Conservation (phyloP, 2,888 invertebrate species). For the Papilio protenor region DNA sequence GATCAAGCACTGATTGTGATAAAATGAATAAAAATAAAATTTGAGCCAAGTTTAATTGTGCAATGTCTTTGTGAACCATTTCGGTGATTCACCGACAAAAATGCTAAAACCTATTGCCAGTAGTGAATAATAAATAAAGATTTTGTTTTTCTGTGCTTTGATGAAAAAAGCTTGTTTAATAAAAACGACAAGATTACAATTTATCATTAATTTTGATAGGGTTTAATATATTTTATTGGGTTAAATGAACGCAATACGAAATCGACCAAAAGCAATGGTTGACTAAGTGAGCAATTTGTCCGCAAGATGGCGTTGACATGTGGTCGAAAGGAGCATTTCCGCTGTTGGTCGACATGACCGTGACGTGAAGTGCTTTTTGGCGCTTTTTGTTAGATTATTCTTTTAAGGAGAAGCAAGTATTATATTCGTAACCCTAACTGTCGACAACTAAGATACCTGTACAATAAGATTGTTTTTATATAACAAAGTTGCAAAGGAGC, state of each 20-base stretch:
- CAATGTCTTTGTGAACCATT: background rate
- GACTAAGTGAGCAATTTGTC: background rate
- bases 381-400: background rate
- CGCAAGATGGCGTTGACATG: background rate
- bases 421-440: background rate
- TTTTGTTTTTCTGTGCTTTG: background rate
- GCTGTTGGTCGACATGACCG: background rate
- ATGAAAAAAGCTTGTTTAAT: background rate
- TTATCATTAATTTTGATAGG: background rate
- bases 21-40: background rate
- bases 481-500: too few species aligned
- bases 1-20: background rate
- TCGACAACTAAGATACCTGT: background rate
- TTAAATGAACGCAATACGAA: background rate
- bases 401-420: background rate
- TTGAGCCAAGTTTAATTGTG: background rate
- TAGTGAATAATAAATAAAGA: background rate
- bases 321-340: background rate
- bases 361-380: background rate
- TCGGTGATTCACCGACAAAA: slow-evolving; percentile 18
- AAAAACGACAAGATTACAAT: background rate
- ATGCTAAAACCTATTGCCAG: background rate
- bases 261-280: background rate
- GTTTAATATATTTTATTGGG: background rate
- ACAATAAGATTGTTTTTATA: too few species aligned